Evolutionary conservation across 2,113 vertebrate species (phyloP).

Genomic region (Malurus elegans): DNA sequence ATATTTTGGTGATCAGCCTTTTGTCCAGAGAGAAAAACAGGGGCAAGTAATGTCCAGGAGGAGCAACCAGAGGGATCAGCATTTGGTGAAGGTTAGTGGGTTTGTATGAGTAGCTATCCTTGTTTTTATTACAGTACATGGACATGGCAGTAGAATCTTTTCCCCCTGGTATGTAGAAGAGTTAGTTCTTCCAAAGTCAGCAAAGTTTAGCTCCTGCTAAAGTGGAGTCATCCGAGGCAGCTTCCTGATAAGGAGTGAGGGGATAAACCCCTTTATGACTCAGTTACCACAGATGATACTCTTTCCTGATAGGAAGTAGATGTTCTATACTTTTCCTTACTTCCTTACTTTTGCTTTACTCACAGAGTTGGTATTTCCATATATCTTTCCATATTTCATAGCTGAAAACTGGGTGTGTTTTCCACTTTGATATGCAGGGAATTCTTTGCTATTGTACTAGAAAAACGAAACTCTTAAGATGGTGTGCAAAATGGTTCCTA

Average conservation of each 20-base stretch:
- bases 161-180: not conserved
- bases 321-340: not conserved
- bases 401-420: not conserved
- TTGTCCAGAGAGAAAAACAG: not conserved
- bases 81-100: not conserved
- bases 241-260: not conserved
- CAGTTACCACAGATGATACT: not conserved
- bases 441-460: not conserved
- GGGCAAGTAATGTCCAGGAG: not conserved
- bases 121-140: not conserved
- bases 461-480: not conserved
- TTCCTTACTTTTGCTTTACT: not conserved
- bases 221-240: not conserved
- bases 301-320: not conserved
- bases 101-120: not conserved
- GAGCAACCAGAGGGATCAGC: not conserved
- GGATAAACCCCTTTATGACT: not conserved
- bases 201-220: not conserved
- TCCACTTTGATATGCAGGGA: not conserved
- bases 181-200: not conserved
- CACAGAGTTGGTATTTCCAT: not conserved
- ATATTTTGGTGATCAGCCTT: not conserved
- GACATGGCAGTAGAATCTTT: not conserved
- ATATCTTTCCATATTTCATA: not conserved
- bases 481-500: not conserved